Conservation (phyloP, 2,888 invertebrate genomes). For the Lysandra bellargus region DNA sequence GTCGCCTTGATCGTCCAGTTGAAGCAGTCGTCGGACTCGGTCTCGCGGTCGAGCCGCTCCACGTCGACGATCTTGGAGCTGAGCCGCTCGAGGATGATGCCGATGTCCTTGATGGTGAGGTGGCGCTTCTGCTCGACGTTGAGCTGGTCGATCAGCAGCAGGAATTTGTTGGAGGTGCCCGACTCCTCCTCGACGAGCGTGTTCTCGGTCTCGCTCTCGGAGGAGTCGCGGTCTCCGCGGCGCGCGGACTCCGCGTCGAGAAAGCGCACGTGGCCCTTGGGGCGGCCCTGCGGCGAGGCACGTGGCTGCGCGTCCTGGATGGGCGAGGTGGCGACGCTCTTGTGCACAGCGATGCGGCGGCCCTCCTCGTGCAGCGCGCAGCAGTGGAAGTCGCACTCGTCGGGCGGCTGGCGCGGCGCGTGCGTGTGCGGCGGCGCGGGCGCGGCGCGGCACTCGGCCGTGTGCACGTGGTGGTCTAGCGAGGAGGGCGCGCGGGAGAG, state of each 20-base stretch:
- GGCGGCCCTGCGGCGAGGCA: conserved; percentile 84
- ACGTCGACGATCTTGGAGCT: conserved; percentile 96
- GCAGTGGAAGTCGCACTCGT: conserved; percentile 97
- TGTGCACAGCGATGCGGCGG: conserved; percentile 93
- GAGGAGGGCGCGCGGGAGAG: conserved; percentile 85
- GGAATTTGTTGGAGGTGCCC: conserved; percentile 94
- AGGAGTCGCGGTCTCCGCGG: conserved; percentile 89
- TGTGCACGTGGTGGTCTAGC: conserved; percentile 82
- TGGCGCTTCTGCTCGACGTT: conserved; percentile 95
- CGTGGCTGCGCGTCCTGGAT: conserved; percentile 89
- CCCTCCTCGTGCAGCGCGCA: conserved; percentile 97
- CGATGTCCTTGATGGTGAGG: conserved; percentile 96
- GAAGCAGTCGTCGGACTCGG: conserved; percentile 95
- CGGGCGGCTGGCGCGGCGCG: conserved; percentile 84
- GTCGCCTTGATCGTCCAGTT: conserved; percentile 98
- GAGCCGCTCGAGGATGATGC: conserved; percentile 94
- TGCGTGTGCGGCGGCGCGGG: conserved; percentile 85
- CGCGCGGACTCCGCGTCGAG: conserved; percentile 86
- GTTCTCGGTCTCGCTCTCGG: conserved; percentile 96
- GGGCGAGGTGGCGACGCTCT: conserved; percentile 95
- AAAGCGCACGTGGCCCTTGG: conserved; percentile 91
- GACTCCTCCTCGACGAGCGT: conserved; percentile 95
- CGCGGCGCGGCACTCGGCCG: conserved; percentile 89
- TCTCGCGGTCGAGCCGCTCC: conserved; percentile 94
- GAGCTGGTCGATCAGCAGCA: conserved; percentile 94